Conservation (phyloP, 2,113 vertebrate species). For the Lates calcarifer region DNA sequence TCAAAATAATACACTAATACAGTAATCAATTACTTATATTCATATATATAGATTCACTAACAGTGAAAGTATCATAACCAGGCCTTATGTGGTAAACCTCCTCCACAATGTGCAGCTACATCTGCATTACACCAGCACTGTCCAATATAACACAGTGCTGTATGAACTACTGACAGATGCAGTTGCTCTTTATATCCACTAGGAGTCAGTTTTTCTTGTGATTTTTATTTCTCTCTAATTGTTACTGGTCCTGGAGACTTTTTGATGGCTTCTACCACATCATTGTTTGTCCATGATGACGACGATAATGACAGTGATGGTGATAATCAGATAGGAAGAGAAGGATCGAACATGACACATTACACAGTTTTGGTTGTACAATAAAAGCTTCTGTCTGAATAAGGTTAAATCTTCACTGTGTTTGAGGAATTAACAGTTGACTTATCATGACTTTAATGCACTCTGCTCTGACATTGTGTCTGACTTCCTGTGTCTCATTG, state of each 20-base stretch:
- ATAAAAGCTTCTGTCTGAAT: constrained; percentile 1
- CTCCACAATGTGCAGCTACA: neutral
- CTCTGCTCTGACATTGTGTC: constrained; percentile 6
- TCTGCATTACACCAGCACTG: neutral
- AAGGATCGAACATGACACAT: neutral
- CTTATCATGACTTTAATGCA: neutral
- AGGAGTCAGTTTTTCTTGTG: constrained; percentile 70
- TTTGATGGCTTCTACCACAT: neutral
- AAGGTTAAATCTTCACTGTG: neutral
- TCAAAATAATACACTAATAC: too few species aligned
- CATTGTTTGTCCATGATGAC: neutral
- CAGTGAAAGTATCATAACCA: neutral
- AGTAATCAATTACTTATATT: too few species aligned
- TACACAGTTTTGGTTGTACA: neutral
- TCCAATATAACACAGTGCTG: neutral
- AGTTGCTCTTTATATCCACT: constrained; percentile 67
- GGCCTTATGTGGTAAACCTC: neutral
- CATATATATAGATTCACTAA: neutral
- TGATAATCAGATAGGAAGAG: neutral
- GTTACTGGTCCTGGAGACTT: neutral
- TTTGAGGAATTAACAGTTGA: constrained; percentile 24
- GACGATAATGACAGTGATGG: constrained; percentile 2
- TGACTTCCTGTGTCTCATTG: constrained; percentile 38
- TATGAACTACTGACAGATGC: neutral
- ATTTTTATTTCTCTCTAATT: too few species aligned